Percentiles rank a stretch among this genome's conserved stretches.
Evolutionary conservation across 2,888 invertebrate species (phyloP).

Genomic region (Coenonympha arcania): DNA sequence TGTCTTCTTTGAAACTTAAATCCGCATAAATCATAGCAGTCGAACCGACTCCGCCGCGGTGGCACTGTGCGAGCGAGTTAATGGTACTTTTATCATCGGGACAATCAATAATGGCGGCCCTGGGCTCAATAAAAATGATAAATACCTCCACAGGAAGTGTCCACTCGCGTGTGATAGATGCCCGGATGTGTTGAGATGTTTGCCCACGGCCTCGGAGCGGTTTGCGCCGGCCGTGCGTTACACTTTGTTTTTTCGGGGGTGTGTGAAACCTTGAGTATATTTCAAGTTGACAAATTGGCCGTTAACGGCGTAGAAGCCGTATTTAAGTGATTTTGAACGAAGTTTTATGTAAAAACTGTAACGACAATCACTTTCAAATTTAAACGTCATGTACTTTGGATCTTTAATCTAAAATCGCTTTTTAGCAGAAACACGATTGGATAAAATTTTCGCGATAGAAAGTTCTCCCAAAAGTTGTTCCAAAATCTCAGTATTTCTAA

Average conservation of each 20-base stretch:
- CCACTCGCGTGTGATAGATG: constrained; percentile 51
- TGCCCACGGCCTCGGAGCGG: constrained; percentile 5
- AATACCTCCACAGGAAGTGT: constrained; percentile 42
- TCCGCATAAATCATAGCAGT: constrained; percentile 20
- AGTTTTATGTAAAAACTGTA: no score
- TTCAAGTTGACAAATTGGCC: no score
- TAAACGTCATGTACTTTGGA: no score
- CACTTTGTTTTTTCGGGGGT: neutral
- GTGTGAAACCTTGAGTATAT: neutral
- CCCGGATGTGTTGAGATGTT: constrained; percentile 29
- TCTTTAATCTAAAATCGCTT: no score
- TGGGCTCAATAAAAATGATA: constrained; percentile 63
- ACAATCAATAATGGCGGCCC: constrained; percentile 54
- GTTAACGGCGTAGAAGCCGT: no score
- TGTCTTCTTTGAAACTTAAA: constrained; percentile 3
- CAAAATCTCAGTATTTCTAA: no score
- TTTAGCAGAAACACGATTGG: no score
- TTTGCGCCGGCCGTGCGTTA: neutral
- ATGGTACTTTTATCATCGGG: constrained; percentile 54
- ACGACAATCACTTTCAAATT: no score
- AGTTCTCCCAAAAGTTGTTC: no score
- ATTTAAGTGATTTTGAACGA: no score
- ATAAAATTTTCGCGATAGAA: no score
- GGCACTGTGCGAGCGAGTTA: constrained; percentile 37
- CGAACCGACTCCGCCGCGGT: constrained; percentile 16